Percentiles rank a stretch among this genome's conserved stretches.
phyloP scores from a whole-genome alignment of 2,797 vertebrate genomes.

The Megalops cyprinoides region DNA sequence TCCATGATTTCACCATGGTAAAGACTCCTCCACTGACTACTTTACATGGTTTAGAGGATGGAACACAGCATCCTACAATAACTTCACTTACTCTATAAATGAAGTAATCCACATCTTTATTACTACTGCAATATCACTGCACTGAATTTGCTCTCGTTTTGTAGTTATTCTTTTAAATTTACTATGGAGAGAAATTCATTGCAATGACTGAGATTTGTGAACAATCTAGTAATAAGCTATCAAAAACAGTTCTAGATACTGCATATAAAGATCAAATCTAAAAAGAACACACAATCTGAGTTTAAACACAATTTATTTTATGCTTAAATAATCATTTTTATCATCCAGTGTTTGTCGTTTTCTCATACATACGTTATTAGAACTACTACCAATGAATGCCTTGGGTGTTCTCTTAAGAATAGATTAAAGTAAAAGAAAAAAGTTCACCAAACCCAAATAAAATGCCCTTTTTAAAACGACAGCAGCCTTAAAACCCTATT shows the following conservation, averaged over 20 bases:
- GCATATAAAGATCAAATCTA: slow-evolving; percentile 31
- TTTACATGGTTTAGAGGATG: slow-evolving; percentile 27
- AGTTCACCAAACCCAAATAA: slow-evolving; percentile 88
- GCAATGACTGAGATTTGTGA: slow-evolving; percentile 54
- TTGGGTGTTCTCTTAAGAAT: slow-evolving; percentile 82
- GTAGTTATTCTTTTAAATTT: slow-evolving; percentile 64
- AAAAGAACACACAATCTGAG: slow-evolving; percentile 52
- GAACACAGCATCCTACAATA: slow-evolving; percentile 19
- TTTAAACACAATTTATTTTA: slow-evolving; percentile 99
- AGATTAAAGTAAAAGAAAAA: slow-evolving; percentile 81
- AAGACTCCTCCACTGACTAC: slow-evolving; percentile 16
- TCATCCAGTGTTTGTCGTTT: slow-evolving; percentile 97
- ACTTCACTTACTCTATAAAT: slow-evolving; percentile 15
- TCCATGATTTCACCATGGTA: slow-evolving; percentile 16
- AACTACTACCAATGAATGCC: slow-evolving; percentile 87
- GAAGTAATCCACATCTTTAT: slow-evolving; percentile 8
- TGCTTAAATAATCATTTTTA: slow-evolving; percentile 98
- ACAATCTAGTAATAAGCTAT: slow-evolving; percentile 26
- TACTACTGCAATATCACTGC: slow-evolving; percentile 31
- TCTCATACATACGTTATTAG: slow-evolving; percentile 93
- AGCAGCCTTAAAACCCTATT: slow-evolving; percentile 87
- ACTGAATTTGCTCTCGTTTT: slow-evolving; percentile 32
- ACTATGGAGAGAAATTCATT: slow-evolving; percentile 49
- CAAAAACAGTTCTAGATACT: slow-evolving; percentile 29
- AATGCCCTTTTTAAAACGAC: slow-evolving; percentile 87